A percentile compares a stretch with the other conserved stretches of the same genome.
These are phyloP conservation scores for Gasteruption jaculator DNA, from an alignment of 2,888 invertebrate genomes.

Conservation along the genomic window DNA sequence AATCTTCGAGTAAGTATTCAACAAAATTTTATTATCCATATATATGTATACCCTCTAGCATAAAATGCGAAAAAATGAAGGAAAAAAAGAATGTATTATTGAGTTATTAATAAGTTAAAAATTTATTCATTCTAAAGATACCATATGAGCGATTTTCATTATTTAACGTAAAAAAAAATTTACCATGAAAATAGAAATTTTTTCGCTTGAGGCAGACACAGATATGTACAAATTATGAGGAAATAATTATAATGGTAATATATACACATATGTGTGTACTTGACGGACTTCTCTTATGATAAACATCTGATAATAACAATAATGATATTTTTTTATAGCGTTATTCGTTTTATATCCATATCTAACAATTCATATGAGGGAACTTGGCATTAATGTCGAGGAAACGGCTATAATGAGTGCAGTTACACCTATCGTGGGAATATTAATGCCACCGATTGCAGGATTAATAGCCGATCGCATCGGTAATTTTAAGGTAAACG, in stretches of 20 bases:
- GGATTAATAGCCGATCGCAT: slow-evolving; percentile 75
- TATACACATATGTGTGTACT: too few relatives aligned
- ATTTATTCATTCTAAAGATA: too few relatives aligned
- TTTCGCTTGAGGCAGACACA: too few relatives aligned
- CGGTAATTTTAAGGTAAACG: slow-evolving; percentile 71
- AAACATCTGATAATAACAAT: slow-evolving; percentile 1
- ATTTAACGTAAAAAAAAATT: too few relatives aligned
- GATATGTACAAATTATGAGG: too few relatives aligned
- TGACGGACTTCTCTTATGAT: neutral
- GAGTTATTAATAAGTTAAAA: neutral
- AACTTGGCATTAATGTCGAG: slow-evolving; percentile 72
- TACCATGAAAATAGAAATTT: too few relatives aligned
- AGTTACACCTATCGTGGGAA: slow-evolving; percentile 69
- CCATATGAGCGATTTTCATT: too few relatives aligned
- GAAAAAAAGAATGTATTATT: neutral
- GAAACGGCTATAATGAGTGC: slow-evolving; percentile 80
- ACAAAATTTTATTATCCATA: too few relatives aligned
- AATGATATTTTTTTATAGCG: slow-evolving; percentile 53
- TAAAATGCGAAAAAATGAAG: neutral
- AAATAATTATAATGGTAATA: too few relatives aligned
- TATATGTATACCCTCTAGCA: neutral
- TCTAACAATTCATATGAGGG: slow-evolving; percentile 75
- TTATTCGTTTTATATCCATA: slow-evolving; percentile 74
- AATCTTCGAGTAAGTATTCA: slow-evolving; percentile 69
- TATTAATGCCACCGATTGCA: slow-evolving; percentile 73